These are phyloP conservation scores for Pheucticus melanocephalus DNA, from an alignment of 2,113 vertebrate genomes.

Conservation along the genomic window DNA sequence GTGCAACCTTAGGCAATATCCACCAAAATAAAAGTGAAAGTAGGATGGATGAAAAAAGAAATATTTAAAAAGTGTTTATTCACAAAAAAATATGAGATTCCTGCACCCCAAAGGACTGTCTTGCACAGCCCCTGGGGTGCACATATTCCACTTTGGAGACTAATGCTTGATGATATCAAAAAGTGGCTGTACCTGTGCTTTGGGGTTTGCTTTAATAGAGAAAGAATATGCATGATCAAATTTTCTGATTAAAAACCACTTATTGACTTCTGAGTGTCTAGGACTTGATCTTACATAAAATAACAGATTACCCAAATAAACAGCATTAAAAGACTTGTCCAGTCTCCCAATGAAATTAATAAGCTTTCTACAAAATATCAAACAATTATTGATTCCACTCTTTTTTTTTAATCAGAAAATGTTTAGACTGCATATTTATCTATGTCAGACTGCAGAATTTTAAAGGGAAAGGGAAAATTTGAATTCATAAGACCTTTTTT, in stretches of 20 bases:
- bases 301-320: neutral
- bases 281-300: neutral
- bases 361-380: neutral
- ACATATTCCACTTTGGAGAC: neutral
- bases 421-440: neutral
- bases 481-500: neutral
- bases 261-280: neutral
- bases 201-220: neutral
- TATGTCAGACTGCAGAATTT: neutral
- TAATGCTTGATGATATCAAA: neutral
- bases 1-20: neutral
- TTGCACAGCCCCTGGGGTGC: neutral
- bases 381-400: neutral
- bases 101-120: neutral
- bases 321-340: neutral
- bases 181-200: neutral
- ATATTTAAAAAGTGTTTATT: neutral
- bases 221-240: neutral
- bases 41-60: neutral
- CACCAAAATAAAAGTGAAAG: neutral
- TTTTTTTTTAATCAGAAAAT: neutral
- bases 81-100: neutral
- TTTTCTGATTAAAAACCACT: neutral
- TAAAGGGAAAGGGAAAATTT: neutral
- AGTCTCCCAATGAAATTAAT: neutral